These are phyloP conservation scores for Drosophila watanabei DNA, from an alignment of 1,140 invertebrate species.

Conservation along the genomic window DNA sequence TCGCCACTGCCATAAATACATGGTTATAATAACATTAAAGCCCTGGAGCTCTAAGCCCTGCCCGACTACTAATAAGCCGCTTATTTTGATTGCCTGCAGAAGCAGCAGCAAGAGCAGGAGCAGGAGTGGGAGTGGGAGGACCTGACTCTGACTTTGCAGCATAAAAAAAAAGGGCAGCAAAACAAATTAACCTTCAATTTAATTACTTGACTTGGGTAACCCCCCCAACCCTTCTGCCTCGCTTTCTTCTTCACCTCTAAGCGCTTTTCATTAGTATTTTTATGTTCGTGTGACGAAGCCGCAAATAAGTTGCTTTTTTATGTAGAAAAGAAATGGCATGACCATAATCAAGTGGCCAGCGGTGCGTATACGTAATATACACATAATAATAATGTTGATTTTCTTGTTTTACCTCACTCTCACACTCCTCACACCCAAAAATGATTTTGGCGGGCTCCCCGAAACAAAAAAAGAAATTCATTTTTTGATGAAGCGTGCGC, in stretches of 20 bases:
- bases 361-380: slow-evolving; percentile 59
- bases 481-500: slow-evolving; percentile 55
- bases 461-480: neutral
- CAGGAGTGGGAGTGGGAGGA: neutral
- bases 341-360: slow-evolving; percentile 47
- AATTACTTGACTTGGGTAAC: slow-evolving; percentile 62
- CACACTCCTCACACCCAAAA: neutral
- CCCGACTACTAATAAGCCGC: slow-evolving; percentile 54
- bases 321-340: slow-evolving; percentile 31
- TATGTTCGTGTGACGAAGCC: slow-evolving; percentile 51
- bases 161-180: slow-evolving; percentile 11
- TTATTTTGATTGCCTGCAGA: slow-evolving; percentile 69
- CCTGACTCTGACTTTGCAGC: neutral
- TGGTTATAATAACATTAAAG: slow-evolving; percentile 74
- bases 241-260: neutral
- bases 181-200: slow-evolving; percentile 72
- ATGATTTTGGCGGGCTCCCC: slow-evolving; percentile 15
- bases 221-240: neutral
- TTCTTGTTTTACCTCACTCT: slow-evolving; percentile 11
- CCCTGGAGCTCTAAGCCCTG: slow-evolving; percentile 2
- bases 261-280: slow-evolving; percentile 47
- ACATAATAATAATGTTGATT: slow-evolving; percentile 44
- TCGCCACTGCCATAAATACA: slow-evolving; percentile 28
- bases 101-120: neutral
- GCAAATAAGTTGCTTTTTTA: slow-evolving; percentile 58